Base-by-base conservation (phyloP, 2,888 invertebrate genomes). In the Patella pellucida region DNA sequence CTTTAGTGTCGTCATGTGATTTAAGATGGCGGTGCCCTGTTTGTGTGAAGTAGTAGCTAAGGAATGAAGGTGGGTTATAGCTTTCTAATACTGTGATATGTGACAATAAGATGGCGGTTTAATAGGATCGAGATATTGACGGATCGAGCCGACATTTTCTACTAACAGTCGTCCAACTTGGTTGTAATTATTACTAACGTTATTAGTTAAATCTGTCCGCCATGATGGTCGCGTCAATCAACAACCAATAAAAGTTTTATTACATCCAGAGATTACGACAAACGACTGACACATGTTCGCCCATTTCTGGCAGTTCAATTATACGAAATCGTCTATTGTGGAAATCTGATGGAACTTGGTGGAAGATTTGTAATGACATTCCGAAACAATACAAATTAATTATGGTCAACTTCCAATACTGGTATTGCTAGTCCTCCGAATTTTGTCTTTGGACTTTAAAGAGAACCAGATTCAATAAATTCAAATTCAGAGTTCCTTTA, bases 151-250 rank as follows among this genome's bases (percentile, higher is more conserved):
- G 19, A 19, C 62, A 62, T 62, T 23, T 23, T 19, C 62, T 12
- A 62, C 19, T 62, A 19, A 62, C 19, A 62, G 62, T 62, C 23
- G 62, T 62, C 62, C 62, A 62, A 62, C 23, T 62, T 62, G 62
- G 23, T 62, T 62, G 62, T 62, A 62, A 62, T 62, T 23, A 62
- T 62, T 23, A 62, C 62, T 23, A 56, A 62, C 62, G 23, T 23
- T 62, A 62, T 62, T 23, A 23, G 62, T 62, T 62, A 62, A 23
- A 23, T 62, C 62, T 62, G 62, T 11, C 62, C 19, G 62, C 62
- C 62, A 62, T 62, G 19, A 62, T 62, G 62, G 62, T 23, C 14
- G 23, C 62, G 62, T 62, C 62, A 62, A 19, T 62, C 62, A 23
- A 9, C 12, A 23, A 23, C 62, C 23, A 62, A 62, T 62, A 62